Evolutionary conservation across 2,888 invertebrate species (phyloP).

Genomic region (Mellilla xanthometata): DNA sequence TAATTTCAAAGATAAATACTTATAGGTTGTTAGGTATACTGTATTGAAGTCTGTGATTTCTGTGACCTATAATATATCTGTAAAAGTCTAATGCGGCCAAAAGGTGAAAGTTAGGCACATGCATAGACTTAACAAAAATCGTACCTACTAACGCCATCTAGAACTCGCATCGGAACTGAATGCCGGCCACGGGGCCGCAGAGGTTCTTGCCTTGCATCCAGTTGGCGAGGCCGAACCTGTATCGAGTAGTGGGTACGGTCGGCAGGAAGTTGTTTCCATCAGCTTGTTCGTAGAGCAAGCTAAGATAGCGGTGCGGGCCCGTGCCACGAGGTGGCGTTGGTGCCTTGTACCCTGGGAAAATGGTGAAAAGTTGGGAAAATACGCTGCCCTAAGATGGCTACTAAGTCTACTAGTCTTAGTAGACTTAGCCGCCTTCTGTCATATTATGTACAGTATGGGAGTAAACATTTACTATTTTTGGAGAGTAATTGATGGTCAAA

Average conservation of each 20-base stretch:
- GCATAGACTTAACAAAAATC: no score
- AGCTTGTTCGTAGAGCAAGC: slow-evolving; percentile 66
- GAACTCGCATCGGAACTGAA: slow-evolving; percentile 61
- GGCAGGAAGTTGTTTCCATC: slow-evolving; percentile 74
- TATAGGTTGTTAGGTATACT: no score
- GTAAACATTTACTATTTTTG: no score
- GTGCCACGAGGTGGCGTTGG: slow-evolving; percentile 74
- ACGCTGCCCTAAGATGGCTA: no score
- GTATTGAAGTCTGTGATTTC: no score
- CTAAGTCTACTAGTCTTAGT: no score
- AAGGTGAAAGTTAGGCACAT: no score
- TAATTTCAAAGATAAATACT: no score
- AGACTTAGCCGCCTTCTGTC: no score
- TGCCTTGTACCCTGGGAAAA: slow-evolving; percentile 71
- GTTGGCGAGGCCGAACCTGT: slow-evolving; percentile 58
- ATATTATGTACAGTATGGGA: no score
- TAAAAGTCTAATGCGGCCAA: no score
- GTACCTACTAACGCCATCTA: slow-evolving; percentile 56
- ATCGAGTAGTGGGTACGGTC: slow-evolving; percentile 55
- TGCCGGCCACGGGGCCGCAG: slow-evolving; percentile 69
- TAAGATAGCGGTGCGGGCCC: slow-evolving; percentile 71
- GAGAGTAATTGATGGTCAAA: not conserved
- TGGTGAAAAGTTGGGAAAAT: not conserved
- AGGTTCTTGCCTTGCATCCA: slow-evolving; percentile 71
- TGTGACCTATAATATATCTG: no score